These are phyloP conservation scores for Bombus ignitus DNA, from an alignment of 1,140 invertebrate species.

Conservation along the genomic window DNA sequence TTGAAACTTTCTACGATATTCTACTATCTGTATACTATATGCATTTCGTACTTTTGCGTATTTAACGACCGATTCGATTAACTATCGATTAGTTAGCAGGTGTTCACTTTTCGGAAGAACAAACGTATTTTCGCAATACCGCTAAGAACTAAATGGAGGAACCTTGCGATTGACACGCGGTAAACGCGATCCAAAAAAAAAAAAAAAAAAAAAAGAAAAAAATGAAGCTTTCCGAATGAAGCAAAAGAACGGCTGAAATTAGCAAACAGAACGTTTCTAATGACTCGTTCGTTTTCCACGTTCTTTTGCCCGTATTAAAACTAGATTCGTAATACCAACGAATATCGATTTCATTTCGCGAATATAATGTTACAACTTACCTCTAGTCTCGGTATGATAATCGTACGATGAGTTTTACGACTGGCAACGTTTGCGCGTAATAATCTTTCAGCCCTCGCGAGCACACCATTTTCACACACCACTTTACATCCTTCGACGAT, in stretches of 20 bases:
- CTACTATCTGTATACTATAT: rapidly evolving
- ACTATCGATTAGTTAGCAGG: too few species aligned
- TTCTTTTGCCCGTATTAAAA: neutral
- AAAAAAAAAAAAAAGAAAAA: too few species aligned
- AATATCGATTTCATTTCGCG: neutral
- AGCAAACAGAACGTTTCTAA: neutral
- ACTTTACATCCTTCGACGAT: constrained; percentile 47
- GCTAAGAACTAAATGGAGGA: neutral
- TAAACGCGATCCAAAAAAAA: constrained; percentile 36
- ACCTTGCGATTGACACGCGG: constrained; percentile 38
- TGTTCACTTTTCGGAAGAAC: too few species aligned
- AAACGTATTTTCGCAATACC: too few species aligned
- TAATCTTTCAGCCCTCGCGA: constrained; percentile 16
- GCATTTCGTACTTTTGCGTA: neutral
- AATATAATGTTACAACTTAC: neutral
- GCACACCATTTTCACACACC: constrained; percentile 27
- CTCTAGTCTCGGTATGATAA: neutral
- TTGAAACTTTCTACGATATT: neutral
- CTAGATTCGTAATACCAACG: too few species aligned
- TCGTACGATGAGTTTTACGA: neutral
- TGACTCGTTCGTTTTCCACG: too few species aligned
- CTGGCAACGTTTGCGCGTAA: neutral
- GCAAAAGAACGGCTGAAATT: neutral
- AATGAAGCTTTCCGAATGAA: too few species aligned
- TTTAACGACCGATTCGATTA: too few species aligned